Evolutionary conservation across 2,113 vertebrate genomes (phyloP).

Genomic region (Eidolon helvum): DNA sequence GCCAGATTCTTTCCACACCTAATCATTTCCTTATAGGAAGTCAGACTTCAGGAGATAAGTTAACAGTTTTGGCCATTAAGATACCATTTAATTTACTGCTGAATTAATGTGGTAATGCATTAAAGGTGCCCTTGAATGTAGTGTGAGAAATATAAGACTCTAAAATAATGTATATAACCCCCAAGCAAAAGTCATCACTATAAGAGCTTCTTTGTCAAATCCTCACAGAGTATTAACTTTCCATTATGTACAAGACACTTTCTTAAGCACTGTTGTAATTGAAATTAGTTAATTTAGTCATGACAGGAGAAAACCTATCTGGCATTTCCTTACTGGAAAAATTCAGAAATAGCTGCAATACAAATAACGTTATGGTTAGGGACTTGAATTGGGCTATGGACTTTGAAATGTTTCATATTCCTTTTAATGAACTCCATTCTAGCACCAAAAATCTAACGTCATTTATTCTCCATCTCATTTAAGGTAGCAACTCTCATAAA

Average conservation of each 20-base stretch:
- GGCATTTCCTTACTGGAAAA: not conserved
- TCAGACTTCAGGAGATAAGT: not conserved
- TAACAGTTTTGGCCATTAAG: not conserved
- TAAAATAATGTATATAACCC: not conserved
- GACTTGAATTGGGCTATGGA: not conserved
- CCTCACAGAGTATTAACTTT: not conserved
- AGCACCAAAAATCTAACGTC: not conserved
- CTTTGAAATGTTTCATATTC: constrained; percentile 1
- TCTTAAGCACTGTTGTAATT: not conserved
- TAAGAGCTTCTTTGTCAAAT: not conserved
- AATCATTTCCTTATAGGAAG: not conserved
- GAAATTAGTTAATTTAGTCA: not conserved
- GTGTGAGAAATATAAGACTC: not conserved
- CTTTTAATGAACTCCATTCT: not conserved
- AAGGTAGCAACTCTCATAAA: not conserved
- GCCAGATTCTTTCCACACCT: not conserved
- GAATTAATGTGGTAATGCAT: not conserved
- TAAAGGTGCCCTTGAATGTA: not conserved
- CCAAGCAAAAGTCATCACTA: not conserved
- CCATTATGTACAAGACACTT: not conserved
- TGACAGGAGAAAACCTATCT: not conserved
- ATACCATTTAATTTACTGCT: not conserved
- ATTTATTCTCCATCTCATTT: not conserved
- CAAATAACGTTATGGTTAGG: not conserved
- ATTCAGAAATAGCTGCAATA: not conserved